Evolutionary conservation across 2,888 invertebrate species (phyloP), one percentile per base, ranked within the genome.

Genomic region (Meliscaeva auricollis): DNA sequence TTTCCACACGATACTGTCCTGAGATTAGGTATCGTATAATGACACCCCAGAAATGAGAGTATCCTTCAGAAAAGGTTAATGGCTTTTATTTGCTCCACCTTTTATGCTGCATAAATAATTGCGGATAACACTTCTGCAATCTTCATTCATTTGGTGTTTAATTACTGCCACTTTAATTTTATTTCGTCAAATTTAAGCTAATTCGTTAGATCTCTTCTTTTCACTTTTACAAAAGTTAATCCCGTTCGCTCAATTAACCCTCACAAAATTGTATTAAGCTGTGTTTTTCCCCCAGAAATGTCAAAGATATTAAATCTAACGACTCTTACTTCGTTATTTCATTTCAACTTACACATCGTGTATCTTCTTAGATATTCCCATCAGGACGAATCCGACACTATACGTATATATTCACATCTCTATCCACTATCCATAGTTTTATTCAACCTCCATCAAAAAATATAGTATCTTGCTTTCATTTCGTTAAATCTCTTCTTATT

Each of bases 401-500:
- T 9, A 9, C 13, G n/a, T n/a, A n/a, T n/a, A n/a, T 38, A 58
- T 17, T 30, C 62, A 44, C 46, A 64, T 46, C 64, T 20, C 7
- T 38, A 9, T 9, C 7, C 9, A 38, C 5, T 9, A 9, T 9
- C 3, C 17, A 35, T 56, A n/a, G 9, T 32, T 32, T 17, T 9
- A 54, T 15, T 32, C 54, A 56, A 56, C 15, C 46, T 30, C 17
- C 1, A 30, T 64, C 46, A 46, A 46, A 44, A 44, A 56, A 11
- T 38, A 38, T 38, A 9, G 9, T 38, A 58, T 44, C 30, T 30
- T 46, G 17, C 30, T 66, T 13, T 66, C 66, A n/a, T 35, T 50
- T 22, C 3, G 26, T 35, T 22, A 38, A 66, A 66, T 66, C 66
- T 66, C n/a, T 50, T 66, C 20, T n/a, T 35, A 66, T 66, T 66